Evolutionary conservation across 2,113 vertebrate species (phyloP).

Genomic region (Dinomys branickii): DNA sequence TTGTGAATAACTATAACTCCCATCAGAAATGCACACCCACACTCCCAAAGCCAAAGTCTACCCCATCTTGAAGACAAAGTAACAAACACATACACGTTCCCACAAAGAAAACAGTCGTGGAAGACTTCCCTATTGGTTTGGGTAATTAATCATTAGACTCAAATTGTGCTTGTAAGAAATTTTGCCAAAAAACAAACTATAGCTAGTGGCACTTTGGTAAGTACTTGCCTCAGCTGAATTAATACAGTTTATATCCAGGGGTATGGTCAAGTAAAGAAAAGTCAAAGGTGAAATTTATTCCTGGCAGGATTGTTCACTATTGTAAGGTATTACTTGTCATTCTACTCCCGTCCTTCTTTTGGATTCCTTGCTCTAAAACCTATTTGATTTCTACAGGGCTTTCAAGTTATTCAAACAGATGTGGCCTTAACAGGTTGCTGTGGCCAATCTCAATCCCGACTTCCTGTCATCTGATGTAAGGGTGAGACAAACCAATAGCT

Average conservation of each 20-base stretch:
- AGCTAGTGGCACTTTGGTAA: not conserved
- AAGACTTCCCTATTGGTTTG: not conserved
- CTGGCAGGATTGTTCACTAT: not conserved
- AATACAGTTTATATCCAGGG: not conserved
- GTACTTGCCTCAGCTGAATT: not conserved
- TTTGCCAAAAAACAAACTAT: not conserved
- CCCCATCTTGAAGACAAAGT: constrained; percentile 40
- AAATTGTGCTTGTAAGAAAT: not conserved
- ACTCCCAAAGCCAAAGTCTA: constrained; percentile 18
- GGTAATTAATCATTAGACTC: constrained; percentile 18
- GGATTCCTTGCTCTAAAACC: constrained; percentile 64
- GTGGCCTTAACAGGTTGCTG: constrained; percentile 74
- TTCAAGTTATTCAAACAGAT: constrained; percentile 73
- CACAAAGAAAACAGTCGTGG: not conserved
- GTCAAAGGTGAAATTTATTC: constrained; percentile 27
- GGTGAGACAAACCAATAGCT: constrained; percentile 86
- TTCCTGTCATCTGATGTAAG: constrained; percentile 89
- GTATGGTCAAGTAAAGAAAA: not conserved
- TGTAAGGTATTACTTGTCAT: not conserved
- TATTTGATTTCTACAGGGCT: constrained; percentile 50
- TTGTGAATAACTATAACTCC: constrained; percentile 61
- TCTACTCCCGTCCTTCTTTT: constrained; percentile 35
- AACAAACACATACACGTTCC: not conserved
- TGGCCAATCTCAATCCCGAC: constrained; percentile 80
- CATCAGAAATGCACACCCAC: constrained; percentile 60